Base-by-base conservation (phyloP, 2,113 vertebrate species). In the Collichthys lucidus region DNA sequence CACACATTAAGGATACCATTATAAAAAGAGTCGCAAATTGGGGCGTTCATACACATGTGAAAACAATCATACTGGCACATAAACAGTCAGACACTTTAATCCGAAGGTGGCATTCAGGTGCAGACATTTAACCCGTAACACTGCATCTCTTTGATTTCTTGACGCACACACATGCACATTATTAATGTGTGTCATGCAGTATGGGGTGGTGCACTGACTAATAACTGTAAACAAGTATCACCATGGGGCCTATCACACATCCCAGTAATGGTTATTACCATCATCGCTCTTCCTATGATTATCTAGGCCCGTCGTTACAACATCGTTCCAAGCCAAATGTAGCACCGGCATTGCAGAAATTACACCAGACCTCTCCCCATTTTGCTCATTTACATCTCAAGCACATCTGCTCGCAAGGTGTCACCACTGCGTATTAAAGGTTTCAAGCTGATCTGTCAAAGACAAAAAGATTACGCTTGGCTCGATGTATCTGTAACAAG, bases 211-310 rank as follows among this genome's bases (percentile, higher is more conserved):
- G 72, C 74, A 9, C 82, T 88, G 79, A 90, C 81, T 92, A 90
- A 91, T 88, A 92, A 89, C 83, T 83, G 88, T 92, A 94, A 93
- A 94, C 91, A 94, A 90, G 74, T 67, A 84, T 88, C 84, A 79
- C 83, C 90, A 88, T 84, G 89, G 87, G 90, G 80, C 83, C 87
- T 62, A 89, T 92, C 89, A 86, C 49, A 15, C 66, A 69, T 74
- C 87, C 68, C 82, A 66, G 87, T 91, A 92, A 92, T 91, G 89
- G 88, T 93, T 91, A 93, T 93, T 91, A 79, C 89, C 80, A 15
- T 86, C 87, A 92, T 93, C 75, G 78, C 86, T 93, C 89, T 91
- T 85, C 60, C 71, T 82, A 56, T 88, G 88, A 92, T 92, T 91
- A 89, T 88, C 90, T 66, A 59, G 56, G 82, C 74, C 78, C 44